These are phyloP conservation scores for Pipistrellus nathusii DNA, from an alignment of 2,797 vertebrate species.

Conservation along the genomic window DNA sequence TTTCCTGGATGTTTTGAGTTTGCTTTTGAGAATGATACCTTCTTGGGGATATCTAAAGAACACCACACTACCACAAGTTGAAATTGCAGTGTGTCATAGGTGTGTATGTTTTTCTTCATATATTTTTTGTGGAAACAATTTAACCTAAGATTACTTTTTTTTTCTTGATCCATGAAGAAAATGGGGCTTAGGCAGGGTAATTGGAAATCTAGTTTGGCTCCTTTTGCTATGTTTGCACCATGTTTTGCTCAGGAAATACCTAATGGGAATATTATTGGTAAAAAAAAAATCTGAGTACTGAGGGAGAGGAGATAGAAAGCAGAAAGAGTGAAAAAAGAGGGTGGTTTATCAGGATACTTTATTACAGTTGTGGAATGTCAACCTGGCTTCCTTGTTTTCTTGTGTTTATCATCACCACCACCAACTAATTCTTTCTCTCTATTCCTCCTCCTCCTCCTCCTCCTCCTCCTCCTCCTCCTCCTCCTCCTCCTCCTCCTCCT, in stretches of 20 bases:
- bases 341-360: background rate
- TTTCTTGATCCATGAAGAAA: background rate
- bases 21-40: background rate
- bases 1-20: constrained; percentile 35
- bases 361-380: background rate
- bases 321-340: background rate
- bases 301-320: background rate
- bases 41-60: background rate
- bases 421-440: no score
- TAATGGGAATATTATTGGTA: background rate
- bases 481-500: no score
- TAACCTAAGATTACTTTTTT: background rate
- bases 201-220: background rate
- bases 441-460: no score
- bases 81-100: background rate
- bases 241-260: background rate
- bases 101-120: background rate
- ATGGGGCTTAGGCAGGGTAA: background rate
- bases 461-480: no score
- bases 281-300: background rate
- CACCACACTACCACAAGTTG: background rate
- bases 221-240: background rate
- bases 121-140: constrained; percentile 46
- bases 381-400: background rate
- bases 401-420: background rate